Evolutionary conservation across 2,888 invertebrate species (phyloP).

Genomic region (Xestia ashworthii): DNA sequence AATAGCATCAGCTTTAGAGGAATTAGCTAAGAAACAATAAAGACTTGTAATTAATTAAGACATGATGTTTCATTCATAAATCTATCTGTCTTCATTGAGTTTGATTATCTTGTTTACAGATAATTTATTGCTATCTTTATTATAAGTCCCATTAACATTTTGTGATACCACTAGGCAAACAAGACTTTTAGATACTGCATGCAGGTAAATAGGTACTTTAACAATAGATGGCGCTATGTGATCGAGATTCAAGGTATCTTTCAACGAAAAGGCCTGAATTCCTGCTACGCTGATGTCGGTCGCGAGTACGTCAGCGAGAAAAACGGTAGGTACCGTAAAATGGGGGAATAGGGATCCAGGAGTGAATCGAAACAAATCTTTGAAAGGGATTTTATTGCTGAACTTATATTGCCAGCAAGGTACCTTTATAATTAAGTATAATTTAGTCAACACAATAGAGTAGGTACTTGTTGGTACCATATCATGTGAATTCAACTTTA

Average conservation of each 20-base stretch:
- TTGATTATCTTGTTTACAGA: not conserved
- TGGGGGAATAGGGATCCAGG: no score
- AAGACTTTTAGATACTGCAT: not conserved
- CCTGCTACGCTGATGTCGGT: no score
- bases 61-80: slow-evolving; percentile 7
- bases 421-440: no score
- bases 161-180: not conserved
- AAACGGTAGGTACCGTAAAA: no score
- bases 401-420: no score
- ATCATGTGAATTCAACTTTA: no score
- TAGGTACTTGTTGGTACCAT: no score
- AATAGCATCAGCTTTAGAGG: slow-evolving; percentile 72
- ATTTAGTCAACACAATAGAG: no score
- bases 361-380: no score
- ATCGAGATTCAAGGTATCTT: not conserved
- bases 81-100: not conserved
- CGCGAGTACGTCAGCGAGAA: no score
- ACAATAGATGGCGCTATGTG: slow-evolving; percentile 26
- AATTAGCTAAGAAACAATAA: slow-evolving; percentile 68
- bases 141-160: not conserved
- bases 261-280: not conserved
- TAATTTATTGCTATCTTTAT: not conserved
- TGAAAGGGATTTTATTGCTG: no score
- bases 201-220: no score
- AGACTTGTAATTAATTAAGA: slow-evolving; percentile 1